A percentile compares a stretch with the other conserved stretches of the same genome.
Evolutionary conservation across 2,797 vertebrate genomes (phyloP).

Genomic region (Melanotaenia maccullochi): DNA sequence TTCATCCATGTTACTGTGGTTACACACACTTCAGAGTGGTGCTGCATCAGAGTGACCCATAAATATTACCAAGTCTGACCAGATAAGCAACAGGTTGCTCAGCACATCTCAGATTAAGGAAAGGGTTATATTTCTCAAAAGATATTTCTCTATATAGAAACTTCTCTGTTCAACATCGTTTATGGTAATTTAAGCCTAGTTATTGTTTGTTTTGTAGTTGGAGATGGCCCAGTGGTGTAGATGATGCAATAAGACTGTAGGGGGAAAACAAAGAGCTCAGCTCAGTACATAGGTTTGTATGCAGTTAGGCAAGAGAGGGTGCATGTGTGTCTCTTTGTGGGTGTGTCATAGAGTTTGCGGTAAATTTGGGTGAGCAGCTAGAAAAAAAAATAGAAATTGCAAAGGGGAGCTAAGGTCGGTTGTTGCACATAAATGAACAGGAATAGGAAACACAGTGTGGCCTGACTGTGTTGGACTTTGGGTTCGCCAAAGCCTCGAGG

Average conservation of each 20-base stretch:
- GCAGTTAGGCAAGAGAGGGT: not conserved
- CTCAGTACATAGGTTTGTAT: not conserved
- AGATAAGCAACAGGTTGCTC: too few species aligned
- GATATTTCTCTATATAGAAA: not conserved
- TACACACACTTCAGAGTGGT: too few species aligned
- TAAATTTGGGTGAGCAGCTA: not conserved
- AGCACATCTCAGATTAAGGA: not conserved
- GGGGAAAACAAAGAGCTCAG: not conserved
- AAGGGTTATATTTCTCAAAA: not conserved
- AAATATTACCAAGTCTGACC: too few species aligned
- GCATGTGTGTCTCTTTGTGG: not conserved
- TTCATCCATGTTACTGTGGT: too few species aligned
- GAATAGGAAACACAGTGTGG: not conserved
- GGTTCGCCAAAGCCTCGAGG: not conserved
- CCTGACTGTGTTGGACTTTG: not conserved
- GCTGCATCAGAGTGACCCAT: too few species aligned
- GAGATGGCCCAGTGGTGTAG: not conserved
- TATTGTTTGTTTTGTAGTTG: not conserved
- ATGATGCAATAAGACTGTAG: not conserved
- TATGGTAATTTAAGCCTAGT: not conserved
- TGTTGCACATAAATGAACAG: not conserved
- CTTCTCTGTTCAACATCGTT: not conserved
- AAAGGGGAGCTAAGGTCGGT: not conserved
- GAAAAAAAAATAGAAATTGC: not conserved
- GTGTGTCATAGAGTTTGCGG: not conserved